Percentiles rank a stretch among this genome's conserved stretches.
Conservation (phyloP, 1,140 invertebrate genomes). For the Notospermus geniculatus region DNA sequence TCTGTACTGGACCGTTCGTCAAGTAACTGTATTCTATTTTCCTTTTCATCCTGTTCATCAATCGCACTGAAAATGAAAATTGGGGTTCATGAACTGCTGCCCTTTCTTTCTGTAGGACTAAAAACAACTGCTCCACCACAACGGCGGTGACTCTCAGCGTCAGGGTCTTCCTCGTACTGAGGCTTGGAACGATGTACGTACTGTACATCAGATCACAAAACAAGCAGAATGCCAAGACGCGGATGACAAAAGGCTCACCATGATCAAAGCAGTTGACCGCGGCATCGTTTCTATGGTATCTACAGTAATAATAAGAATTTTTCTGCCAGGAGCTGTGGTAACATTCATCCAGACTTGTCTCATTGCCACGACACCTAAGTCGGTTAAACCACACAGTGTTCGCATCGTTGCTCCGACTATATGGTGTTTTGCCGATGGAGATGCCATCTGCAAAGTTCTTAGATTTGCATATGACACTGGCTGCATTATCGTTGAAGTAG, state of each 20-base stretch:
- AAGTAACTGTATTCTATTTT: not conserved
- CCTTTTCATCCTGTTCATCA: too few species aligned
- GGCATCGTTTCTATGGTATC: not conserved
- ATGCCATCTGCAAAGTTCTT: conserved; percentile 4
- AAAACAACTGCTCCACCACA: too few species aligned
- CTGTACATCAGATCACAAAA: too few species aligned
- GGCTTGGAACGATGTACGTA: too few species aligned
- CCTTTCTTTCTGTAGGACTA: too few species aligned
- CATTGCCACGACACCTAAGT: not conserved
- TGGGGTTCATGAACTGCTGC: too few species aligned
- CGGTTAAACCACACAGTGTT: not conserved
- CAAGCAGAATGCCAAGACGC: too few species aligned
- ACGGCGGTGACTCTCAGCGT: too few species aligned
- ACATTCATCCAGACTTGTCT: not conserved
- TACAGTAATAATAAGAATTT: not conserved
- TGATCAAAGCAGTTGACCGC: not conserved
- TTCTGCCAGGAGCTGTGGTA: not conserved
- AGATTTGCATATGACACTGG: not conserved
- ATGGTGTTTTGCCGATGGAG: not conserved
- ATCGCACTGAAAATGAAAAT: too few species aligned
- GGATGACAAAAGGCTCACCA: too few species aligned
- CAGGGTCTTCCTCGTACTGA: too few species aligned
- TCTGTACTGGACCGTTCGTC: not conserved
- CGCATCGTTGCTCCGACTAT: not conserved
- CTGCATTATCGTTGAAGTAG: not conserved